Evolutionary conservation across 2,888 invertebrate genomes (phyloP).

Genomic region (Phalera bucephala): DNA sequence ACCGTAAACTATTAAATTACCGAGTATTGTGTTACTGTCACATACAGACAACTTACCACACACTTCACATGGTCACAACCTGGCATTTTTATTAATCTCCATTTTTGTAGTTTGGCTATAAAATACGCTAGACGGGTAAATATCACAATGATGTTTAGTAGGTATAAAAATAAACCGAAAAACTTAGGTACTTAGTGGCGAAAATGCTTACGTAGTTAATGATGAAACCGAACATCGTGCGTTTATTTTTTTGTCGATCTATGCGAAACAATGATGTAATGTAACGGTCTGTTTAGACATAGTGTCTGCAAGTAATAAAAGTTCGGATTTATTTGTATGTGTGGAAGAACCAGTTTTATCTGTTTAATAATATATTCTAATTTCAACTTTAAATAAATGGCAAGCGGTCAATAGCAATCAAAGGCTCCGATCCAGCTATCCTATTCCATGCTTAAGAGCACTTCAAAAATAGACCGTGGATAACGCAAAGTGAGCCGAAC

Average conservation of each 20-base stretch:
- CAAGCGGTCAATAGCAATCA: conserved; percentile 23
- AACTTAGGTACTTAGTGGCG: conserved; percentile 2
- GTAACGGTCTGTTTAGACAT: conserved; percentile 28
- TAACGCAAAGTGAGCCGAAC: conserved; percentile 44
- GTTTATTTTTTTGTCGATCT: conserved; percentile 15
- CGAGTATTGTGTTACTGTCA: conserved; percentile 34
- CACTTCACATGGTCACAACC: conserved; percentile 2
- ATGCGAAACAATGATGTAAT: conserved; percentile 25
- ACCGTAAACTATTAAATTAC: conserved; percentile 34
- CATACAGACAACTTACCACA: conserved; percentile 15
- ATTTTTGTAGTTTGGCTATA: conserved; percentile 2
- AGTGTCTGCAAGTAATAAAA: conserved; percentile 16
- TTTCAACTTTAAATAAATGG: not conserved
- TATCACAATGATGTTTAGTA: too few species aligned
- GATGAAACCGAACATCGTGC: conserved; percentile 27
- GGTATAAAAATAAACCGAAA: not conserved
- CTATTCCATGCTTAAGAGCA: too few species aligned
- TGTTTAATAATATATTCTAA: too few species aligned
- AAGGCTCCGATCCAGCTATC: too few species aligned
- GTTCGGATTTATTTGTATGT: too few species aligned
- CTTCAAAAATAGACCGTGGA: conserved; percentile 40
- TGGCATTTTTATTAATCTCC: conserved; percentile 4
- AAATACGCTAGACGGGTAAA: conserved; percentile 4
- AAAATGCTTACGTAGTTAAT: conserved; percentile 19
- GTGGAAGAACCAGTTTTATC: not conserved